Base-by-base conservation (phyloP, 2,888 invertebrate genomes). In the Aricia artaxerxes region DNA sequence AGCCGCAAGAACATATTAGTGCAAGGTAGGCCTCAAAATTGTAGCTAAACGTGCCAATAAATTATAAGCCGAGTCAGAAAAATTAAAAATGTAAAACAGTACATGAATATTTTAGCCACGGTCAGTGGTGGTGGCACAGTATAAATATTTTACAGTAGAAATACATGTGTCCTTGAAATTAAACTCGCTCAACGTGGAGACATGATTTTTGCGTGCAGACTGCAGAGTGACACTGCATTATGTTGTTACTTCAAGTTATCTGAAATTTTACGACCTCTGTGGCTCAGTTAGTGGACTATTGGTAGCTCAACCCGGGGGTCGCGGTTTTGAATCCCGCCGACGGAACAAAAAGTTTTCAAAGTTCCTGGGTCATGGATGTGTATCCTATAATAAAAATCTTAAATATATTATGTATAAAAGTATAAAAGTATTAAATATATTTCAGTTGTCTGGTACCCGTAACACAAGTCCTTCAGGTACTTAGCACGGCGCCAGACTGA, bases 21-120 rank as follows among this genome's bases (percentile, higher is more conserved):
- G 31, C 24, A 31, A 35, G 64, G 11, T 69, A 31, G 61, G 64
- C 64, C 64, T 69, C 11, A 69, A 69, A 69, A 69, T 69, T 35
- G 69, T 69, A 35, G 5, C 35, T 38, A 69, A 69, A 69, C 31
- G 31, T 24, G 31, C 69, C 13, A 16, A 69, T 69, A 38, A 69
- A 69, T 69, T 69, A 69, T 69, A 69, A 13, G 13, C 9, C 4
- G 69, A 69, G 16, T 35, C 16, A 69, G 64, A 69, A 69, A 69
- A 69, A 76, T 57, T 35, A 53, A 76, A 76, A 49, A 53, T 76
- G 76, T 35, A 76, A 53, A 76, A 76, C 35, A 35, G 38, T 77
- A 49, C 31, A 79, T 79, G 64, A 44, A 79, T 75, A 75, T 75
- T 79, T 44, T 61, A 75, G 40, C 75, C 78, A 73, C 61, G 35